phyloP scores from a whole-genome alignment of 2,113 vertebrate species.

The Corapipo altera region DNA sequence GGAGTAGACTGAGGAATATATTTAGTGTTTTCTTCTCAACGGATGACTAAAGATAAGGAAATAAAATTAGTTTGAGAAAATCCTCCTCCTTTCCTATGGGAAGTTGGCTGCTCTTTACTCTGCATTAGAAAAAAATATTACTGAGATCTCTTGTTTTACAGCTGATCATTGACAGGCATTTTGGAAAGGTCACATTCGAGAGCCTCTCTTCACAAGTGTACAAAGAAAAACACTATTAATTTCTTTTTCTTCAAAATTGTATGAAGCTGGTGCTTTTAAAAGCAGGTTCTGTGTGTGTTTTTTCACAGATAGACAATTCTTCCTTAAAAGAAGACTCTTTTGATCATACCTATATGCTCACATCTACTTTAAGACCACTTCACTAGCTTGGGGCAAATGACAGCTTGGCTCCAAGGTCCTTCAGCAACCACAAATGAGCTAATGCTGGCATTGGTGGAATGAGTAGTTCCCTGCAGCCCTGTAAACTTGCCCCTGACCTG shows the following conservation, averaged over 20 bases:
- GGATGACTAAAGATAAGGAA: conserved; percentile 68
- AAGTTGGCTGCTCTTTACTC: conserved; percentile 50
- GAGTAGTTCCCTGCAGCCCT: background rate
- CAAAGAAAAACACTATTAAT: background rate
- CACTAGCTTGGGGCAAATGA: background rate
- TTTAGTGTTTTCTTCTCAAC: conserved; percentile 62
- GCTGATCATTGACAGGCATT: background rate
- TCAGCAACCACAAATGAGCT: background rate
- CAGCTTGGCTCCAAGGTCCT: background rate
- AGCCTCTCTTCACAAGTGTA: background rate
- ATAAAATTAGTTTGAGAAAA: conserved; percentile 68
- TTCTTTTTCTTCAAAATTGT: background rate
- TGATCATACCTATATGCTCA: background rate
- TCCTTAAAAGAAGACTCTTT: background rate
- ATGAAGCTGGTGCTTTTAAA: background rate
- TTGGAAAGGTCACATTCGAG: conserved; percentile 14
- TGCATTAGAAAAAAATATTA: conserved; percentile 42
- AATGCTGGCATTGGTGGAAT: background rate
- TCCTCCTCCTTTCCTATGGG: conserved; percentile 47
- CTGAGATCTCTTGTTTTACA: conserved; percentile 4
- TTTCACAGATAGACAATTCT: background rate
- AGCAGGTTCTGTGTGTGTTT: background rate
- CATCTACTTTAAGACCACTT: background rate
- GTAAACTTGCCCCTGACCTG: background rate
- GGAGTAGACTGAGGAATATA: conserved; percentile 64